Evolutionary conservation across 1,140 invertebrate species (phyloP), one percentile per base, ranked within the genome.

Genomic region (Plodia interpunctella): DNA sequence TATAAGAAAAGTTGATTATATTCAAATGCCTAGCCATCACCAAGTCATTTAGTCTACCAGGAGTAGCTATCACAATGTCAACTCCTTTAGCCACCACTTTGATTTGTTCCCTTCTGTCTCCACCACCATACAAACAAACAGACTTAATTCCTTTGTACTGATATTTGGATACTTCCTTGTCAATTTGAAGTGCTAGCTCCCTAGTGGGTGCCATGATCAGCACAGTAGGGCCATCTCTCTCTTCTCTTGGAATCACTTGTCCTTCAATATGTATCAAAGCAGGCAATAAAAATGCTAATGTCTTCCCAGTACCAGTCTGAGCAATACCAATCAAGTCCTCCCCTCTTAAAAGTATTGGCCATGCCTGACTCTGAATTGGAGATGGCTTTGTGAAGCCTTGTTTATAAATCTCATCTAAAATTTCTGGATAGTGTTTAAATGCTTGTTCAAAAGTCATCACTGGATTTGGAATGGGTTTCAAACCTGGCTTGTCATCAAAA

Each of bases 281-380:
- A 30, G 97, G 97, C 28, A 98, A 77, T 0, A 98, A 83, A 76
- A 98, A 99, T 0, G 97, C 97, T 35, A 98, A 85, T 0, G 97
- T 98, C 91, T 95, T 95, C 68, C 97, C 97, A 28, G 97, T 98
- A 60, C 96, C 96, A 21, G 96, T 97, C 89, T 98, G 97, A 0
- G 97, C 97, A 62, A 98, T 98, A 13, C 97, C 97, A 86, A 98
- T 98, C 70, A 98, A 86, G 88, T 98, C 97, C 73, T 94, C 91
- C 0, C 97, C 97, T 72, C 93, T 93, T 5, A 98, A 77, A 0
- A 98, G 86, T 64, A 98, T 91, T 13, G 97, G 97, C 97, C 97
- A 98, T 0, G 95, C 94, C 88, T 98, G 97, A 65, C 92, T 91
- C 74, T 96, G 98, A 80, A 99, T 98, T 2, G 98, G 97, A 11